Base-by-base conservation (phyloP, 2,888 invertebrate species). In the Synergus gifuensis region DNA sequence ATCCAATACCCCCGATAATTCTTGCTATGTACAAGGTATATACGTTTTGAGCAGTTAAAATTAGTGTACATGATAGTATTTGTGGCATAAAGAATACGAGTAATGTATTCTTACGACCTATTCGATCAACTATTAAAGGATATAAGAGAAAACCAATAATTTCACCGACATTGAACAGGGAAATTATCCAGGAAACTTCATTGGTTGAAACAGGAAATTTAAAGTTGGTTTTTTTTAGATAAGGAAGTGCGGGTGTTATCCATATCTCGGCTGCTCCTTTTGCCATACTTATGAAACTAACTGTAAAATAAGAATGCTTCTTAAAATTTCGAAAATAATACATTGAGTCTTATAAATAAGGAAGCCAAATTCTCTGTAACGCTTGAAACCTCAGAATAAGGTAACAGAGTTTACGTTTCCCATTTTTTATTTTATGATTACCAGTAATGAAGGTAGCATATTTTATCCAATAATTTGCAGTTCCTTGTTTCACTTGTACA, bases 1-100 rank as follows among this genome's bases (percentile, higher is more conserved):
- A 89, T 12, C 93, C 93, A 66, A 93, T 89, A 58, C 73, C 73
- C 1, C 73, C 73, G 12, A 58, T 28, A 16, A 73, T 36, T 54
- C 73, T 49, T 54, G 54, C 73, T 5, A 7, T 28, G 36, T 58
- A 73, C 9, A 73, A 11, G 11, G 28, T 73, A 11, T 9, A 18
- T 36, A 73, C 54, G 40, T 58, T 40, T 36, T 73, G n/a, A 2
- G 54, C 73, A n/a, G n/a, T 58, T 5, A 36, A 58, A n/a, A 54
- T 28, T n/a, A 73, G 9, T n/a, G 18, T 0, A 9, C 54, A 54
- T 54, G 73, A 49, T 36, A 73, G 22, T 49, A 73, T 2, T 73
- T 73, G 73, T 54, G 73, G 73, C 36, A 54, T 4, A 54, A 49
- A 49, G 4, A 36, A 73, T 54, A 9, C 36, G 0, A 73, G 40